phyloP scores from a whole-genome alignment of 2,113 vertebrate genomes.

The Laticauda colubrina region DNA sequence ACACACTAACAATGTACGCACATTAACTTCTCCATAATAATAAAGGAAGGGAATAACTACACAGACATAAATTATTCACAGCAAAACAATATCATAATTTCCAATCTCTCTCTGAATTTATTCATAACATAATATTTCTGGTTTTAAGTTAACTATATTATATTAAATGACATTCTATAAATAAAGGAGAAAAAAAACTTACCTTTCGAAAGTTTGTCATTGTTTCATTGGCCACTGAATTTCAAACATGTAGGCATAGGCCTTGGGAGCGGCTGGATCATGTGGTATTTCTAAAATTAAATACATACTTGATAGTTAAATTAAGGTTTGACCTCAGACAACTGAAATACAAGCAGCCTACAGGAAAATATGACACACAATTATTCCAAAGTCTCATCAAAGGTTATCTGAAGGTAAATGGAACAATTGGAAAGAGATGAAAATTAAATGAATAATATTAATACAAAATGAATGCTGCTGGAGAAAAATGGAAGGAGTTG shows the following conservation, averaged over 20 bases:
- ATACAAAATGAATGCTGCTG: background rate
- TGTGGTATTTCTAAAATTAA: conserved; percentile 80
- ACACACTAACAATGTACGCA: conserved; percentile 58
- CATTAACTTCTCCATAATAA: conserved; percentile 41
- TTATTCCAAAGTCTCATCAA: conserved; percentile 70
- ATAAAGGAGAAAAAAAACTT: conserved; percentile 66
- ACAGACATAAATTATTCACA: conserved; percentile 38
- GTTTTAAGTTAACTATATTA: conserved; percentile 51
- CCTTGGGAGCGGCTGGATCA: conserved; percentile 64
- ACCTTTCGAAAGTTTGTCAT: conserved; percentile 74
- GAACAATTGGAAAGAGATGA: background rate
- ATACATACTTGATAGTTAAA: conserved; percentile 76
- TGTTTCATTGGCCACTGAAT: conserved; percentile 67
- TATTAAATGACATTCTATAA: conserved; percentile 46
- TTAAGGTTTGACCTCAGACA: conserved; percentile 79
- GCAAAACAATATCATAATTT: conserved; percentile 41
- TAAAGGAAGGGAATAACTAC: conserved; percentile 37
- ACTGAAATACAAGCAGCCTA: conserved; percentile 66
- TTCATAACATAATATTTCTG: conserved; percentile 33
- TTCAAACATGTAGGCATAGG: conserved; percentile 68
- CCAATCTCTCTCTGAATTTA: conserved; percentile 26
- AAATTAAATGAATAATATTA: background rate
- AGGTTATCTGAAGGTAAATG: conserved; percentile 51
- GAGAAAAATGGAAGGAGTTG: background rate
- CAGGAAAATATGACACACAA: conserved; percentile 69